These are phyloP conservation scores for Tringa solitaria DNA, from an alignment of 2,113 vertebrate genomes.

Conservation along the genomic window DNA sequence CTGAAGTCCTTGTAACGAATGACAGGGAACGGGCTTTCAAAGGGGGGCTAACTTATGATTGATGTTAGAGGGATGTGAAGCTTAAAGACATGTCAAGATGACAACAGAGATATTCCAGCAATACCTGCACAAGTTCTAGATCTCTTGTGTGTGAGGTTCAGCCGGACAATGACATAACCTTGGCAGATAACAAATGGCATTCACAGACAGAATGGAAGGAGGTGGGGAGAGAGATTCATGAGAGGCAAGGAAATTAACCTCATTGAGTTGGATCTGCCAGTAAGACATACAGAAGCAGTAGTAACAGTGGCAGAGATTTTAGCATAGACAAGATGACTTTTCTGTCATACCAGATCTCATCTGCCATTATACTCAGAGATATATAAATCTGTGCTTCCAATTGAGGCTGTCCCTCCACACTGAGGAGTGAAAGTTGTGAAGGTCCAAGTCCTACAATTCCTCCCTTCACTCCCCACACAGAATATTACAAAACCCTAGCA, in stretches of 20 bases:
- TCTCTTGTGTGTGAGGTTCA: background rate
- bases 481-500: background rate
- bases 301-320: background rate
- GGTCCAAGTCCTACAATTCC: background rate
- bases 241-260: background rate
- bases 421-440: background rate
- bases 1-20: background rate
- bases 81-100: background rate
- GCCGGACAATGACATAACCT: background rate
- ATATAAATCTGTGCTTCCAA: background rate
- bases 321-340: background rate
- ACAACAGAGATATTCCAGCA: background rate
- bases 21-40: background rate
- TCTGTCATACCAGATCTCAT: background rate
- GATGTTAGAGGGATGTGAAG: background rate
- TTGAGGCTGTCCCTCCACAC: background rate
- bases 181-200: fast-evolving
- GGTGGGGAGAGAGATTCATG: background rate
- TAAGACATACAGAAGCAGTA: background rate
- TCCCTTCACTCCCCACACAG: background rate
- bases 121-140: background rate
- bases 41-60: background rate
- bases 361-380: background rate
- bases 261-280: background rate
- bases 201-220: background rate